Base-by-base conservation (phyloP, 2,113 vertebrate species). In the Monopterus albus region DNA sequence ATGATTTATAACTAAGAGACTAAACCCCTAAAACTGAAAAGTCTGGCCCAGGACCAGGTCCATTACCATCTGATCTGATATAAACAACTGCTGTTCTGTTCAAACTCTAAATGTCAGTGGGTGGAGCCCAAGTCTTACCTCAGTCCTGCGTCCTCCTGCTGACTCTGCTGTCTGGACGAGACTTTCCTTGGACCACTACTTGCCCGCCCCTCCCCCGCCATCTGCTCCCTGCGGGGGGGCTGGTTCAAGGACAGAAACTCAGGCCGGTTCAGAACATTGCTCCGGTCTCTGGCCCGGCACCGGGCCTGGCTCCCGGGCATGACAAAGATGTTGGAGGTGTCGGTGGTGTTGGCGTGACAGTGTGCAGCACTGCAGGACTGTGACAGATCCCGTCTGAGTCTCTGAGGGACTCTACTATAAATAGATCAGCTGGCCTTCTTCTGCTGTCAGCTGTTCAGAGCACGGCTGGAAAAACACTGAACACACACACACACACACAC, bases 221-320 rank as follows among this genome's bases (percentile, higher is more conserved):
- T 77, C 2, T 82, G 85, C 49, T 91, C 93, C 60, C 69, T 62
- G n/a, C 80, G 76, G 42, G 91, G 36, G 43, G 94, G 93, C 91
- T 96, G 96, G 70, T 94, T 97, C 74, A 98, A 92, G 21, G 96
- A 98, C 78, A 96, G 76, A 78, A 98, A 98, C 92, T 98, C 96
- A 0, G 96, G 92, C 72, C 96, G 88, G 92, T 95, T 95, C 78
- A 96, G 91, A 60, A 95, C 85, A 5, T 97, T 95, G 93, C 86
- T 95, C 78, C 93, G 93, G 62, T 96, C 96, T 73, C 95, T 91
- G 56, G 91, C 84, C 52, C 95, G 89, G 65, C 90, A 75, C 68
- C 96, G 92, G 63, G 89, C 81, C 88, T 95, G 95, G 75, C 72
- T 90, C 68, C 91, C 90, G 13, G 96, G 96, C 96, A 98, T 98